Conservation (phyloP, 2,797 vertebrate genomes). For the Syndactyla subalaris region DNA sequence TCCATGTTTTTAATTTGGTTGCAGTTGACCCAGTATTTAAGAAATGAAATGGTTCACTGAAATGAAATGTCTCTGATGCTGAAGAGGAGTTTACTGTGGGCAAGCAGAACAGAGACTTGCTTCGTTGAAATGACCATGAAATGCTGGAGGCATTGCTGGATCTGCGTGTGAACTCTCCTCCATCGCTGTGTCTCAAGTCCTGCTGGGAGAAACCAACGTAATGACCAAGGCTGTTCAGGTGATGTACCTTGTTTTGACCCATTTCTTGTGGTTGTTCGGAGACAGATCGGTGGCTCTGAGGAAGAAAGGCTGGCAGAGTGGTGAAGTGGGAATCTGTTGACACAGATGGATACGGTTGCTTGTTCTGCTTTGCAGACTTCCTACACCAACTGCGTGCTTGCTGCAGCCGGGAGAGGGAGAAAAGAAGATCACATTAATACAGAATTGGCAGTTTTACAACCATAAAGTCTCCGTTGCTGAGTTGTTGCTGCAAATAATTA, state of each 20-base stretch:
- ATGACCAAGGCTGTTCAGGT: not conserved
- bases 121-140: constrained; percentile 79
- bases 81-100: constrained; percentile 75
- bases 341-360: constrained; percentile 35
- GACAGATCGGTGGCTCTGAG: constrained; percentile 40
- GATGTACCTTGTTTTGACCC: not conserved
- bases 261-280: constrained; percentile 58
- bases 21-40: constrained; percentile 36
- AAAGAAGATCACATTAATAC: constrained; percentile 51
- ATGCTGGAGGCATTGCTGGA: constrained; percentile 28
- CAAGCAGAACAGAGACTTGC: constrained; percentile 88
- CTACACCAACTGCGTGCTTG: constrained; percentile 72
- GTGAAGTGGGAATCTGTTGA: constrained; percentile 38
- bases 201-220: constrained; percentile 66
- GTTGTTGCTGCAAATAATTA: constrained; percentile 51
- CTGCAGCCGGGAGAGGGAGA: constrained; percentile 41
- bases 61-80: constrained; percentile 60
- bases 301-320: constrained; percentile 47
- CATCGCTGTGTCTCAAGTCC: constrained; percentile 17
- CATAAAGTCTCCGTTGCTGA: not conserved
- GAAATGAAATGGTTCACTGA: constrained; percentile 54
- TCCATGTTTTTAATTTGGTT: constrained; percentile 26
- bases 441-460: constrained; percentile 30
- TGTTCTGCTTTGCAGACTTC: constrained; percentile 59
- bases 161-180: not conserved